Evolutionary conservation across 2,888 invertebrate genomes (phyloP).

Genomic region (Stenurella melanura): DNA sequence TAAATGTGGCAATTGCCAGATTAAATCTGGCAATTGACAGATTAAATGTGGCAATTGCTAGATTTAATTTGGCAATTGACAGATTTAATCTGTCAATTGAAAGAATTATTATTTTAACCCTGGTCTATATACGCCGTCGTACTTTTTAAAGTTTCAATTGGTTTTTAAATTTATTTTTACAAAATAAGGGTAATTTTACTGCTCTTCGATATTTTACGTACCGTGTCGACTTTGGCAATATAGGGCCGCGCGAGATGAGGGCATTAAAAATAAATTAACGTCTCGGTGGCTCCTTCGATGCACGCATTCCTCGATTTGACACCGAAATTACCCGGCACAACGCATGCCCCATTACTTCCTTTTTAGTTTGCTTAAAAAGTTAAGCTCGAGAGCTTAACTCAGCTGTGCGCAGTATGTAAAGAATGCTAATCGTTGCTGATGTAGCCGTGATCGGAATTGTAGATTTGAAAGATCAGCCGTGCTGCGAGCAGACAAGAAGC

Average conservation of each 20-base stretch:
- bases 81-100: no score
- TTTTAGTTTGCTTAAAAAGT: conserved; percentile 23
- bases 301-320: conserved; percentile 15
- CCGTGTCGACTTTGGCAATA: no score
- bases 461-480: conserved; percentile 20
- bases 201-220: no score
- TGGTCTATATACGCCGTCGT: no score
- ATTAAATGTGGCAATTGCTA: no score
- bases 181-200: no score
- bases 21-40: no score
- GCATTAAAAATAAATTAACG: conserved; percentile 5
- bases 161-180: no score
- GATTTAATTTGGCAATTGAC: no score
- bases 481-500: conserved; percentile 21
- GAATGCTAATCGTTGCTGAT: conserved; percentile 42
- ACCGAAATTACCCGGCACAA: conserved; percentile 18
- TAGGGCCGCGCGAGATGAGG: background rate
- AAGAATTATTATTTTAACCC: no score
- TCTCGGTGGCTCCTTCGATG: background rate
- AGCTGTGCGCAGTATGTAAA: conserved; percentile 40
- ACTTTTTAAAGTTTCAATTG: no score
- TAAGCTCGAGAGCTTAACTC: conserved; percentile 3
- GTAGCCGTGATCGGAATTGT: conserved; percentile 40
- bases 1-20: no score
- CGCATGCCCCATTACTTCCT: conserved; percentile 18